Conservation (phyloP, 2,888 invertebrate species). For the Nephrotoma appendiculata region DNA sequence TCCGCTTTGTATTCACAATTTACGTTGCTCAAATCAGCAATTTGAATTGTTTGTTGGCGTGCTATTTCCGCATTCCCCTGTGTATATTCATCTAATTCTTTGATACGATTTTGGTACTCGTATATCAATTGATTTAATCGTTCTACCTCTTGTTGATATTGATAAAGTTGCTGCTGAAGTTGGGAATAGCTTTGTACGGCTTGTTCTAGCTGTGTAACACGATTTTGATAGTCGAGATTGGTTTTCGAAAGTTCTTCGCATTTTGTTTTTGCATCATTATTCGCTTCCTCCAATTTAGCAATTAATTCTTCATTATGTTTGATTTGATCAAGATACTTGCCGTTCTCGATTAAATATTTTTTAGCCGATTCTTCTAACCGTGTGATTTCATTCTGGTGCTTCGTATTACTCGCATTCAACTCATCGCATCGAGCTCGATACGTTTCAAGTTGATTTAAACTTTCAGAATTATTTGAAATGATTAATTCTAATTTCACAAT, state of each 20-base stretch:
- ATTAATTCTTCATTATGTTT: background rate
- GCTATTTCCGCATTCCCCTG: background rate
- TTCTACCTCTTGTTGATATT: background rate
- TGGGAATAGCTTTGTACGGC: constrained; percentile 6
- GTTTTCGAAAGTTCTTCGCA: background rate
- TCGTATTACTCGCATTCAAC: background rate
- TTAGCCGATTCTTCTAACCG: background rate
- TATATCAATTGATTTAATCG: background rate
- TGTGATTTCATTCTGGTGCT: background rate
- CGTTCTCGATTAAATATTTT: background rate
- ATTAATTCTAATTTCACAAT: background rate
- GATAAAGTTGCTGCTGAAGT: background rate
- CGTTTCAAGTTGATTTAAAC: background rate
- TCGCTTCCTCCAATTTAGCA: background rate
- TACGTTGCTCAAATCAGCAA: background rate
- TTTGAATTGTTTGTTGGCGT: background rate
- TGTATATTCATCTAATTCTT: background rate
- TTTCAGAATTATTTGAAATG: background rate
- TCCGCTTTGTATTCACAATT: background rate
- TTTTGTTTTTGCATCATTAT: background rate
- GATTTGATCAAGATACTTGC: background rate
- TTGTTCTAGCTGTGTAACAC: constrained; percentile 14
- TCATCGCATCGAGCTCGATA: background rate
- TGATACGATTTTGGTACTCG: background rate
- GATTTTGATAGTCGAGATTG: background rate